Conservation (phyloP, 2,888 invertebrate species). For the Dolomedes plantarius region DNA sequence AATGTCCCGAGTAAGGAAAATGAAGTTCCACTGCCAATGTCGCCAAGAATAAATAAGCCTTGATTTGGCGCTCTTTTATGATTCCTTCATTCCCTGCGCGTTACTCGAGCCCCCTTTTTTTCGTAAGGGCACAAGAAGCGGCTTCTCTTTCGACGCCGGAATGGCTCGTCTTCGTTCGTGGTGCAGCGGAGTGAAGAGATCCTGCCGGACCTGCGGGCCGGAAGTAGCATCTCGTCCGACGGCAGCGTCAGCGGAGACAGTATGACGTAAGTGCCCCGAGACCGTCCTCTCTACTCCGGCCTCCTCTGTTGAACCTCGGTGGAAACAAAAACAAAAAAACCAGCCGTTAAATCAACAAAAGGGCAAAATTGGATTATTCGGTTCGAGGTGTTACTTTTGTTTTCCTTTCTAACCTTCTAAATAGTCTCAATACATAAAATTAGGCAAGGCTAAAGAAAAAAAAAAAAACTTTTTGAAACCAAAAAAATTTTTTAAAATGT, state of each 20-base stretch:
- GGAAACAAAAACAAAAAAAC: background rate
- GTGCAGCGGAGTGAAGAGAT: slow-evolving; percentile 99
- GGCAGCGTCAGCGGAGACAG: slow-evolving; percentile 77
- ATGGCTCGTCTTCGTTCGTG: slow-evolving; percentile 90
- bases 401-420: no score
- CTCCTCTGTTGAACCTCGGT: slow-evolving; percentile 7
- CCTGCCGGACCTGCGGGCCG: slow-evolving; percentile 88
- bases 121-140: slow-evolving; percentile 75
- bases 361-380: no score
- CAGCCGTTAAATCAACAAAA: background rate
- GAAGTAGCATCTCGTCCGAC: slow-evolving; percentile 95
- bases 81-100: background rate
- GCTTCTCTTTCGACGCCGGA: slow-evolving; percentile 80
- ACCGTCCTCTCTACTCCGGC: background rate
- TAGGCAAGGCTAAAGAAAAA: no score
- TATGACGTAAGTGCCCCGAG: slow-evolving; percentile 72
- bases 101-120: slow-evolving; percentile 1
- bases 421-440: no score
- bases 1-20: no score
- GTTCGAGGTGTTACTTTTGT: no score
- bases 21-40: no score
- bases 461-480: no score
- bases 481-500: no score
- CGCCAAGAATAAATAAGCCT: no score
- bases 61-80: no score